Conservation (phyloP, 1,140 invertebrate genomes). For the Trichonephila inaurata region DNA sequence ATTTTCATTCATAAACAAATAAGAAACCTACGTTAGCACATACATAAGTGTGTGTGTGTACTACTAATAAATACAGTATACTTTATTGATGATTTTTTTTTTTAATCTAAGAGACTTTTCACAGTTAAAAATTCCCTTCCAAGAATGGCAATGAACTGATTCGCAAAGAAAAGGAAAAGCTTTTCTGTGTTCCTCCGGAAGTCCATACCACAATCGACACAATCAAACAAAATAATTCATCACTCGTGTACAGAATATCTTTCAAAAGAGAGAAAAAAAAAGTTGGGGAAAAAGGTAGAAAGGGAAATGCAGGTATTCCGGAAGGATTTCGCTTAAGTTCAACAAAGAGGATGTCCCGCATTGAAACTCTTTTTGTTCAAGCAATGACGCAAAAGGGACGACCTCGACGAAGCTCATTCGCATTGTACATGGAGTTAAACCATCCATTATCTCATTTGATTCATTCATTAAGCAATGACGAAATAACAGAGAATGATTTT, state of each 20-base stretch:
- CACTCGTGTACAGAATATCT: background rate
- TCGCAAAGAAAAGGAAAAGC: too few relatives aligned
- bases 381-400: background rate
- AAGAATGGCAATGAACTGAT: too few relatives aligned
- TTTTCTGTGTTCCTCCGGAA: too few relatives aligned
- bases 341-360: background rate
- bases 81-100: too few relatives aligned
- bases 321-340: slow-evolving; percentile 2
- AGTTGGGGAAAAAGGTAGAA: background rate
- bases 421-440: background rate
- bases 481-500: too few relatives aligned
- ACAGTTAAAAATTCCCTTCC: too few relatives aligned
- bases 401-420: background rate
- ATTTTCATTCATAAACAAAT: too few relatives aligned
- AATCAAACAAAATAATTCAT: background rate
- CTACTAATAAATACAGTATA: too few relatives aligned
- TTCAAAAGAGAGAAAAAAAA: background rate
- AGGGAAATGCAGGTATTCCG: slow-evolving; percentile 25
- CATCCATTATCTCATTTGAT: background rate
- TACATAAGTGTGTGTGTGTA: too few relatives aligned
- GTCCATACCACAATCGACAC: background rate
- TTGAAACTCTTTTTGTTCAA: background rate
- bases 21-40: too few relatives aligned
- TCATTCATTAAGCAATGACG: background rate
- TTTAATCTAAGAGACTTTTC: too few relatives aligned